These are phyloP conservation scores for Amphipyra tragopoginis DNA, from an alignment of 2,888 invertebrate genomes.

Conservation along the genomic window DNA sequence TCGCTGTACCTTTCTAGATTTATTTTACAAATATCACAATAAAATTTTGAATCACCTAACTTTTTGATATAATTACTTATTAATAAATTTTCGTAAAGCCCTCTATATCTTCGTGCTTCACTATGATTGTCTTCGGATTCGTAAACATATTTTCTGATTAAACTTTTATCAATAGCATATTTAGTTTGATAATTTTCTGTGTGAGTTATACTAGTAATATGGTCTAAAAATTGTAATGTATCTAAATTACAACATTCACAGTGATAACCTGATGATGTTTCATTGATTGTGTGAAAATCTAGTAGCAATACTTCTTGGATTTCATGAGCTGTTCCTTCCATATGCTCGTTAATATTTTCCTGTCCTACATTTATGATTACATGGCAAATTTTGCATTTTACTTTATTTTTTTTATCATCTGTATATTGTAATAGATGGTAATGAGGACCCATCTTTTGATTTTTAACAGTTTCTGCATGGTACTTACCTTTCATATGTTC, in stretches of 20 bases:
- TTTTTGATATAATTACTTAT: not conserved
- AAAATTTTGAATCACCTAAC: not conserved
- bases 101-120: not conserved
- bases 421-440: not conserved
- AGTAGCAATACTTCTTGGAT: not conserved
- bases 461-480: not conserved
- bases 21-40: slow-evolving; percentile 6
- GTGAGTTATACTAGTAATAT: slow-evolving; percentile 4
- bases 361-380: not conserved
- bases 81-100: not conserved
- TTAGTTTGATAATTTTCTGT: not conserved
- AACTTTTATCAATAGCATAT: not conserved
- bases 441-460: not conserved
- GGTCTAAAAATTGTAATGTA: not conserved
- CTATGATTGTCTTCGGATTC: not conserved
- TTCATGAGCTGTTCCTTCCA: slow-evolving; percentile 3
- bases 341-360: slow-evolving; percentile 8
- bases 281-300: not conserved
- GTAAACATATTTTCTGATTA: slow-evolving; percentile 6
- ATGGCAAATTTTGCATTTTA: slow-evolving; percentile 12
- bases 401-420: not conserved
- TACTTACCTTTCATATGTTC: slow-evolving; percentile 8
- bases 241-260: slow-evolving; percentile 8
- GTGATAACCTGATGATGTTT: not conserved
- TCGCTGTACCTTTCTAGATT: slow-evolving; percentile 3